These are phyloP conservation scores for Brachionus rotundiformis DNA, from an alignment of 1,140 invertebrate species.

Conservation along the genomic window DNA sequence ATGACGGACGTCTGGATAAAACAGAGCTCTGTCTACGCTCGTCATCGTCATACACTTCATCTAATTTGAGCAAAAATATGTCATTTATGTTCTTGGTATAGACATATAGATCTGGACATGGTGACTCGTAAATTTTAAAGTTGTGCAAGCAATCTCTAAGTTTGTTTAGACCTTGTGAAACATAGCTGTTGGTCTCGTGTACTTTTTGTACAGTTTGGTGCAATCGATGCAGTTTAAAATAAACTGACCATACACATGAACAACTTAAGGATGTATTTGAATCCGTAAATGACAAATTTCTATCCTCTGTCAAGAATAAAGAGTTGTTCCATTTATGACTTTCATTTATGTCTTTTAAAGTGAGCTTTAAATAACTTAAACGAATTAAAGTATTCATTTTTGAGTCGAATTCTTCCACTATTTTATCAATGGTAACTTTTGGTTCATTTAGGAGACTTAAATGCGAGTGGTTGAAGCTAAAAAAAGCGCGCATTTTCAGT, in stretches of 20 bases:
- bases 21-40: not conserved
- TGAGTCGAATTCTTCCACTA: not conserved
- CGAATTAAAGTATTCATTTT: not conserved
- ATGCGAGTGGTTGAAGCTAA: constrained; percentile 5
- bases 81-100: constrained; percentile 19
- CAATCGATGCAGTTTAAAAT: constrained; percentile 51
- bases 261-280: not conserved
- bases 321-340: constrained; percentile 39
- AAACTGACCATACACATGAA: constrained; percentile 34
- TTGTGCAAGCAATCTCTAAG: constrained; percentile 38
- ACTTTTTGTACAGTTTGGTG: constrained; percentile 30
- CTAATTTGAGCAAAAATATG: constrained; percentile 33
- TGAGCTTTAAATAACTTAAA: not conserved
- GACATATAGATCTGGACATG: not conserved
- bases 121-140: constrained; percentile 40
- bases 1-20: not conserved
- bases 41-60: constrained; percentile 3
- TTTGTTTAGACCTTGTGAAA: constrained; percentile 21
- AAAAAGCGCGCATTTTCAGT: not conserved
- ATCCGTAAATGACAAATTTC: not conserved
- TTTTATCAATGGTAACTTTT: not conserved
- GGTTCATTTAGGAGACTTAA: not conserved
- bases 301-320: not conserved
- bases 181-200: not conserved
- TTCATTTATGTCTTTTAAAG: constrained; percentile 20